These are phyloP conservation scores for Conus canariensis DNA, from an alignment of 2,888 invertebrate species.

Conservation along the genomic window DNA sequence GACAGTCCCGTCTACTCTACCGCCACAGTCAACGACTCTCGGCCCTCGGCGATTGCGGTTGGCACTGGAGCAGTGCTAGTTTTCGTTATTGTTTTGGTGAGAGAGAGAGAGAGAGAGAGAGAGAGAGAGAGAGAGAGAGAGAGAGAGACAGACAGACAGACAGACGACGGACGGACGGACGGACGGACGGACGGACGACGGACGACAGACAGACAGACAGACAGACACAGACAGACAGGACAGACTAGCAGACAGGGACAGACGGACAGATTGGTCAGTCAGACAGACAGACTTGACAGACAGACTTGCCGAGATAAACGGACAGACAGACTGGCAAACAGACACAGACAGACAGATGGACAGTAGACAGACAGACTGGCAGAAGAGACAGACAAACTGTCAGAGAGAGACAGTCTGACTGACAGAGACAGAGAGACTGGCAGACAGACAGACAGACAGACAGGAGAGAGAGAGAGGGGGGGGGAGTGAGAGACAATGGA, in stretches of 20 bases:
- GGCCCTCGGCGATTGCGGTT: constrained; percentile 30
- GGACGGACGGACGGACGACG: not conserved
- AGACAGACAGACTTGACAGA: too few species aligned
- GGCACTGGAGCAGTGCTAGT: not conserved
- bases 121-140: not conserved
- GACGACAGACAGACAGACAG: not conserved
- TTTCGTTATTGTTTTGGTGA: constrained; percentile 25
- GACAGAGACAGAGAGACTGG: too few species aligned
- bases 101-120: not conserved
- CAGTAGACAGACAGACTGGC: too few species aligned
- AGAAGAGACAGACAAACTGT: too few species aligned
- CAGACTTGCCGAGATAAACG: too few species aligned
- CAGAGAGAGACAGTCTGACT: too few species aligned
- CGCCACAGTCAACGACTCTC: constrained; percentile 4
- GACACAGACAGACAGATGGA: too few species aligned
- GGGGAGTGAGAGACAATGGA: too few species aligned
- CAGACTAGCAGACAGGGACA: not conserved
- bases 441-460: too few species aligned
- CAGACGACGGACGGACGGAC: not conserved
- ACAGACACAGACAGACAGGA: not conserved
- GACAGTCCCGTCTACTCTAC: constrained; percentile 27
- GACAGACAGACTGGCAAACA: too few species aligned
- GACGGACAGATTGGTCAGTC: too few species aligned
- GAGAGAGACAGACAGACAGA: not conserved
- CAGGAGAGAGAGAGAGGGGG: too few species aligned